A percentile compares a stretch with the other conserved stretches of the same genome.
Evolutionary conservation across 2,888 invertebrate genomes (phyloP).

Genomic region (Tipula lateralis): DNA sequence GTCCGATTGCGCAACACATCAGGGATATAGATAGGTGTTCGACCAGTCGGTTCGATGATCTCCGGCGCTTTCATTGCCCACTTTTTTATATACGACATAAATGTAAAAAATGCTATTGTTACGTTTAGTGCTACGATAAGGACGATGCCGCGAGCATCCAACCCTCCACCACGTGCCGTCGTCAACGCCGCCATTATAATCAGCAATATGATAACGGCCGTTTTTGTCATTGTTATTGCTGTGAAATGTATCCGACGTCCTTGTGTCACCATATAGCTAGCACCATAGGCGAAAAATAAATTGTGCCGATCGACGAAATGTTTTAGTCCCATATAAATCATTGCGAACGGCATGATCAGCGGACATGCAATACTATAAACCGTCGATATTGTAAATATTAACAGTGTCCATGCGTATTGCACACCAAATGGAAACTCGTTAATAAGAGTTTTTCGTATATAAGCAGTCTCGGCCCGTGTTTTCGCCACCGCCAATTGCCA

Average conservation of each 20-base stretch:
- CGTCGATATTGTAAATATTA: conserved; percentile 85
- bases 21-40: conserved; percentile 48
- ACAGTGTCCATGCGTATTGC: conserved; percentile 89
- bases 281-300: conserved; percentile 89
- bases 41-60: conserved; percentile 46
- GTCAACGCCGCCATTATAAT: conserved; percentile 74
- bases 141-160: conserved; percentile 59
- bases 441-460: conserved; percentile 71
- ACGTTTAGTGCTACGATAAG: conserved; percentile 64
- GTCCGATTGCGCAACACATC: conserved; percentile 41
- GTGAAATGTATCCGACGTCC: conserved; percentile 75
- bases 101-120: conserved; percentile 60
- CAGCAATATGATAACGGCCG: conserved; percentile 70
- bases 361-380: conserved; percentile 92
- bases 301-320: conserved; percentile 94
- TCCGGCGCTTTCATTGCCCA: conserved; percentile 56
- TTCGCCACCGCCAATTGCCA: conserved; percentile 75
- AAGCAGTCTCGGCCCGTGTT: conserved; percentile 76
- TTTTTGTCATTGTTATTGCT: conserved; percentile 79
- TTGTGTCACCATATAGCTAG: conserved; percentile 77
- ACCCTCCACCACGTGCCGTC: conserved; percentile 61
- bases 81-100: conserved; percentile 65
- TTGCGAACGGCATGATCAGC: conserved; percentile 85
- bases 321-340: conserved; percentile 83
- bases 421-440: conserved; percentile 92